phyloP scores from a whole-genome alignment of 2,797 vertebrate species.

The Neosalanx taihuensis region DNA sequence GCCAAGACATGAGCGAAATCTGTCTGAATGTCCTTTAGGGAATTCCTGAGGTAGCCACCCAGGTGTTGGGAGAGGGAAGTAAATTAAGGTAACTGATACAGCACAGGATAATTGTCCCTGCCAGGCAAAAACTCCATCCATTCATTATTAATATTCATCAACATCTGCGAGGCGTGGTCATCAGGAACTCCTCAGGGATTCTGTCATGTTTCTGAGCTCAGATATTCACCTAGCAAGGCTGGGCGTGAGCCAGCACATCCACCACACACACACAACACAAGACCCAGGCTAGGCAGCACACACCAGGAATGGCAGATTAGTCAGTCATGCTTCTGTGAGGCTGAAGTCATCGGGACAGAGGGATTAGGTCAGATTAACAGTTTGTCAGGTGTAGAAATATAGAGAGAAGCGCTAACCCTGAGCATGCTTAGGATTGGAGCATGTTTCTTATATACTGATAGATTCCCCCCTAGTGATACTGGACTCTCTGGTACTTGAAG shows the following conservation, averaged over 20 bases:
- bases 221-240: slow-evolving; percentile 40
- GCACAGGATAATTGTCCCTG: slow-evolving; percentile 60
- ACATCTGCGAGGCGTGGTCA: slow-evolving; percentile 65
- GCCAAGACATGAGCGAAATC: slow-evolving; percentile 16
- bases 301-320: background rate
- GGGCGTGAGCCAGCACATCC: slow-evolving; percentile 43
- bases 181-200: slow-evolving; percentile 67
- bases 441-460: background rate
- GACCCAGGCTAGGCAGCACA: background rate
- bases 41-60: slow-evolving; percentile 55
- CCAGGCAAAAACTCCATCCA: slow-evolving; percentile 60
- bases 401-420: background rate
- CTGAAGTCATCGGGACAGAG: background rate
- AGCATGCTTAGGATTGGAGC: background rate
- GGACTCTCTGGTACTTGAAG: background rate
- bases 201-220: slow-evolving; percentile 65
- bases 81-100: slow-evolving; percentile 49
- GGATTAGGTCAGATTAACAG: background rate
- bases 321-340: background rate
- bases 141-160: slow-evolving; percentile 72
- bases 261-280: background rate
- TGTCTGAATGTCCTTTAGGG: slow-evolving; percentile 17
- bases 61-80: slow-evolving; percentile 28
- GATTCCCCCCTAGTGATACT: background rate
- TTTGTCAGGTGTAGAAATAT: background rate